Percentiles rank a stretch among this genome's conserved stretches.
These are phyloP conservation scores for Meteorus sp. DNA, from an alignment of 1,140 invertebrate species.

Conservation along the genomic window DNA sequence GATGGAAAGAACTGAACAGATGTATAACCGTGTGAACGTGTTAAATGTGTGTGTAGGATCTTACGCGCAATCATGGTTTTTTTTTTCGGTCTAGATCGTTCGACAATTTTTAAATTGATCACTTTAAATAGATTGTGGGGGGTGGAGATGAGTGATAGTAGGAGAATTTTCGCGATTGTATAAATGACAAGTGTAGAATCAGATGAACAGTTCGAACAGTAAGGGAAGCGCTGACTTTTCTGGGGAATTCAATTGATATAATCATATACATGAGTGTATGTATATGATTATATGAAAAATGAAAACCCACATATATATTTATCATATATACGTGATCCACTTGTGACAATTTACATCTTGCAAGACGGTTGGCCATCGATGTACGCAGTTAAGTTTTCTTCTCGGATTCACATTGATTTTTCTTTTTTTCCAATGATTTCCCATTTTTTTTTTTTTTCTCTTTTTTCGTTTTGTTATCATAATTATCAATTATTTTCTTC, in stretches of 20 bases:
- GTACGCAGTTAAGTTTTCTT: slow-evolving; percentile 10
- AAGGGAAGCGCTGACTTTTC: slow-evolving; percentile 24
- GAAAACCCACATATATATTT: slow-evolving; percentile 18
- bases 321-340: slow-evolving; percentile 9
- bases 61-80: slow-evolving; percentile 22
- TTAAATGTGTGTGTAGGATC: slow-evolving; percentile 27
- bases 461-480: background rate
- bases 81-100: slow-evolving; percentile 12
- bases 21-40: slow-evolving; percentile 23
- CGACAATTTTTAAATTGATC: slow-evolving; percentile 9
- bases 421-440: slow-evolving; percentile 2
- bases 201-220: slow-evolving; percentile 14
- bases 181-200: background rate
- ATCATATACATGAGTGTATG: slow-evolving; percentile 21
- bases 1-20: slow-evolving; percentile 1
- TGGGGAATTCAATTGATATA: slow-evolving; percentile 24
- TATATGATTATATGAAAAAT: slow-evolving; percentile 17
- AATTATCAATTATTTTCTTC: background rate
- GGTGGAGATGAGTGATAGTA: background rate
- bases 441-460: slow-evolving; percentile 12
- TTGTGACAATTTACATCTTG: slow-evolving; percentile 20
- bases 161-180: background rate
- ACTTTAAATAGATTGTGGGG: background rate
- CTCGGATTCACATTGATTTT: background rate
- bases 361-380: slow-evolving; percentile 18